These are phyloP conservation scores for Drosophila atripex DNA, from an alignment of 2,888 invertebrate species.

Conservation along the genomic window DNA sequence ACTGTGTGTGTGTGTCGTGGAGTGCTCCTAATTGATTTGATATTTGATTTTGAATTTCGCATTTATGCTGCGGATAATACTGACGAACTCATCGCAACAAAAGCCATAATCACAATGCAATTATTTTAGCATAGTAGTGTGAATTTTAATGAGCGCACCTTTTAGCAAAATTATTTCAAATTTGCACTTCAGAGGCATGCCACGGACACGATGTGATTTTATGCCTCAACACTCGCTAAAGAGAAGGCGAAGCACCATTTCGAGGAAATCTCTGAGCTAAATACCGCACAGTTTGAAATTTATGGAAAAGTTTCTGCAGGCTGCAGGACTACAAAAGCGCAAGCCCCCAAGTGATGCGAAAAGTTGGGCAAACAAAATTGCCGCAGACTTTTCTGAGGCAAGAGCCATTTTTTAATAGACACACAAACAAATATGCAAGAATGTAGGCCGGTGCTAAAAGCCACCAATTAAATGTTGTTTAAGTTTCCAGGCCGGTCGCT, in stretches of 20 bases:
- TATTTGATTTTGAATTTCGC: constrained; percentile 3
- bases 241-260: constrained; percentile 12
- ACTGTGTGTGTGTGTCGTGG: no score
- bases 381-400: constrained; percentile 26
- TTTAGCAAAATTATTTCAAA: background rate
- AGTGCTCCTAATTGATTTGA: constrained; percentile 1
- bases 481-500: constrained; percentile 44
- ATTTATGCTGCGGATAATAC: background rate
- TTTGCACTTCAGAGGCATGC: background rate
- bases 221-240: constrained; percentile 6
- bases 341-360: constrained; percentile 37
- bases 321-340: constrained; percentile 6
- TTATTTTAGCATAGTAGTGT: background rate
- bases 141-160: background rate
- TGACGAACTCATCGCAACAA: background rate
- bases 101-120: constrained; percentile 7
- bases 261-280: constrained; percentile 4
- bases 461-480: constrained; percentile 67
- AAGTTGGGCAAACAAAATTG: constrained; percentile 31
- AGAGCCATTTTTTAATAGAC: constrained; percentile 52
- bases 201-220: constrained; percentile 12
- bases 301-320: constrained; percentile 25
- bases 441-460: constrained; percentile 36
- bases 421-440: constrained; percentile 34
- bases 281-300: constrained; percentile 28